These are phyloP conservation scores for Proisotoma minuta DNA, from an alignment of 2,888 invertebrate species.

Conservation along the genomic window DNA sequence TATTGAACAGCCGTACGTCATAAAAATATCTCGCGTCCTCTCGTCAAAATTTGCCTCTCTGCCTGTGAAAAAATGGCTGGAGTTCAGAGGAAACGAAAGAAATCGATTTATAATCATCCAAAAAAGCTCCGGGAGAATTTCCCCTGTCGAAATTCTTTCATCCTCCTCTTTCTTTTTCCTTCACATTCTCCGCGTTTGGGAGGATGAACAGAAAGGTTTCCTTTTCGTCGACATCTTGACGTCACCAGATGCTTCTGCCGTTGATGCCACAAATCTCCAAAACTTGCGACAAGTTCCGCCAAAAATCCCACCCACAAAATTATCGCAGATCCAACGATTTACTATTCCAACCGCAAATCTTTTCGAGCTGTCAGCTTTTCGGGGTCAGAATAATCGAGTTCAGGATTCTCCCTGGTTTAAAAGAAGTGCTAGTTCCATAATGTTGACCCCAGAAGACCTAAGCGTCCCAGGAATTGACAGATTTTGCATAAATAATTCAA, in stretches of 20 bases:
- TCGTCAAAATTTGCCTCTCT: constrained; percentile 27
- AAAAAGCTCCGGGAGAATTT: constrained; percentile 50
- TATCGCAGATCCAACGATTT: constrained; percentile 32
- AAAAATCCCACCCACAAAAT: constrained; percentile 31
- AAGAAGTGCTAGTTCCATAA: constrained; percentile 49
- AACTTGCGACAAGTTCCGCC: constrained; percentile 29
- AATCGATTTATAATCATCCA: constrained; percentile 51
- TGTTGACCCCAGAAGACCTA: constrained; percentile 46
- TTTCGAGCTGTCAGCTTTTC: too few species aligned
- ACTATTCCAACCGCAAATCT: too few species aligned
- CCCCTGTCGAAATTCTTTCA: constrained; percentile 50
- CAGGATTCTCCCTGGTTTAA: too few species aligned
- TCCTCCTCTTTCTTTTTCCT: constrained; percentile 54
- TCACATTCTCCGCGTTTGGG: constrained; percentile 49
- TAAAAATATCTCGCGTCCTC: constrained; percentile 28
- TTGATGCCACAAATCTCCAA: constrained; percentile 21
- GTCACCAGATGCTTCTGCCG: constrained; percentile 11
- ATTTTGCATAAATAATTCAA: constrained; percentile 53
- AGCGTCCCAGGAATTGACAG: constrained; percentile 51
- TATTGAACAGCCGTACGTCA: constrained; percentile 33
- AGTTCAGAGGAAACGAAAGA: constrained; percentile 45
- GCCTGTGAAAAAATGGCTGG: constrained; percentile 30
- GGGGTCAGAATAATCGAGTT: too few species aligned
- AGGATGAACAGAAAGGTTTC: background rate
- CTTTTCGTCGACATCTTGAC: constrained; percentile 20